Base-by-base conservation (phyloP, 1,140 invertebrate species). In the Notospermus geniculatus region DNA sequence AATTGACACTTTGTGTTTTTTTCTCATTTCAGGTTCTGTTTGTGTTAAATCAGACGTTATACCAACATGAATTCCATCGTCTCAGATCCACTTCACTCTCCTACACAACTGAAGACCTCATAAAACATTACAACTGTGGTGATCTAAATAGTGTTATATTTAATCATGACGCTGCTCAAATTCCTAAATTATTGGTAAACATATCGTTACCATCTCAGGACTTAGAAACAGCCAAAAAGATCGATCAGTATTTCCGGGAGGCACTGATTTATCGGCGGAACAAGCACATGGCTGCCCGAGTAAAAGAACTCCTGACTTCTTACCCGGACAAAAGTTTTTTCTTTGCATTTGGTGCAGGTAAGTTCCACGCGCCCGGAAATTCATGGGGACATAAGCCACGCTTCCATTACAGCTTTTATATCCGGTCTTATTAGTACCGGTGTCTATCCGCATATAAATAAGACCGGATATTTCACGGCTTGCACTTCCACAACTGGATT, bases 321-420 rank as follows among this genome's bases (percentile, higher is more conserved):
- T 70, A 85, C 69, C 84, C 84, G 0, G 64, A 81, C n/a, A 75
- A 82, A 63, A 84, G 78, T 60, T 84, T 85, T 67, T 86, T 86
- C 74, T 86, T 86, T 70, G 85, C 84, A 45, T 85, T 86, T 68
- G 85, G 85, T 60, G 84, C 84, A 65, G 84, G 84, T 85, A 64
- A 73, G 70, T 28, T n/a, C 39, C 11, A 13, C 17, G 17, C 27
- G 17, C n/a, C n/a, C n/a, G n/a, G n/a, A n/a, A n/a, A n/a, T 11
- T 11, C n/a, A 17, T 53, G 11, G 39, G 11, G n/a, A 43, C 11
- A n/a, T n/a, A 43, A 43, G 11, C 11, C 11, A 43, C n/a, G 11
- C n/a, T n/a, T n/a, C n/a, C n/a, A n/a, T n/a, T n/a, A n/a, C n/a
- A n/a, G n/a, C n/a, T n/a, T n/a, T n/a, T n/a, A n/a, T n/a, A n/a